Evolutionary conservation across 1,140 invertebrate genomes (phyloP), one percentile per base, ranked within the genome.

Genomic region (Antheraea pernyi): DNA sequence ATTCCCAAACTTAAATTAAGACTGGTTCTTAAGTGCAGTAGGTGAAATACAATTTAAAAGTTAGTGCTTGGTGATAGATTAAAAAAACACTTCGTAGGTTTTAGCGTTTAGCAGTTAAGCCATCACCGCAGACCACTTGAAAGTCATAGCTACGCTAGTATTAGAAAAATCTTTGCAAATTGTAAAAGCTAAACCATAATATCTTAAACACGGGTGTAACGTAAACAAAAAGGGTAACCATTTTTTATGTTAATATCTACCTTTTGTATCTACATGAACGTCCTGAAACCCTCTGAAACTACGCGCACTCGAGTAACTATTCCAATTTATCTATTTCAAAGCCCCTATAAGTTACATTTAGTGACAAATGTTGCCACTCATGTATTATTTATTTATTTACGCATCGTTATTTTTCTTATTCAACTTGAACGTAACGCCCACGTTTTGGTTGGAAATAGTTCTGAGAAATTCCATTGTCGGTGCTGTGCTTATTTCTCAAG

Each of bases 311-410:
- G 46, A 13, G 10, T 53, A 53, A 53, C 46, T 53, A 53, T 53
- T 61, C 30, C 60, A 61, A 61, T 61, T 61, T 61, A 61, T 61
- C 60, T 61, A 61, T 61, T 61, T 61, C 60, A 61, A 36, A 61
- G 19, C 60, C 19, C 30, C 19, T 61, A 61, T 61, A 61, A 30
- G 19, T 71, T 59, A 63, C 48, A 46, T 42, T 67, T 61, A 63
- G 59, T 71, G 65, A 71, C 70, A 71, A 71, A 71, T 71, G 65
- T 65, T 60, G 19, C 65, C 37, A 62, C 59, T 71, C 70, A 67
- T 71, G 70, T 67, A 71, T 71, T 71, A 71, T 71, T 71, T 71
- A 71, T 71, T 71, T 71, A 71, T 71, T 46, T 67, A 59, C 61
- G 65, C 53, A 53, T 60, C 65, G n/a, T 37, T 53, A 58, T 71